Percentiles rank a stretch among this genome's conserved stretches.
Evolutionary conservation across 2,797 vertebrate species (phyloP).

Genomic region (Enteromius thamalakanensis): DNA sequence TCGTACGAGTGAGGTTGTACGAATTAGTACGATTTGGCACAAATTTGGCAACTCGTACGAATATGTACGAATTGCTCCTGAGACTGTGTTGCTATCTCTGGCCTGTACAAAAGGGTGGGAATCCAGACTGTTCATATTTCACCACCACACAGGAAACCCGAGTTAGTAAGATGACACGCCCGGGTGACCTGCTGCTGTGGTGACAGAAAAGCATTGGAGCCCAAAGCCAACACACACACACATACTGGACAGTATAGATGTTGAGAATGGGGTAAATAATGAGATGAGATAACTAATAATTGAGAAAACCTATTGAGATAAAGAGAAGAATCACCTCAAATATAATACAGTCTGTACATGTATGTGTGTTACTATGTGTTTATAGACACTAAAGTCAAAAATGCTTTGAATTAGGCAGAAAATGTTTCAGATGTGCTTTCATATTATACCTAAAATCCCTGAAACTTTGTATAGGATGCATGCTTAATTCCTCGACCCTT

Average conservation of each 20-base stretch:
- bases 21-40: no score
- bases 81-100: no score
- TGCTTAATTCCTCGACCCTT: neutral
- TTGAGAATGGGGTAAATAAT: neutral
- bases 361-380: neutral
- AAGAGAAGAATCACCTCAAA: neutral
- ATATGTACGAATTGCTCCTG: no score
- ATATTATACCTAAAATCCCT: neutral
- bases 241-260: neutral
- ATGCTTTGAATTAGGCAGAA: neutral
- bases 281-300: neutral
- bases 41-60: no score
- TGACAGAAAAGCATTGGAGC: constrained; percentile 50
- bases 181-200: constrained; percentile 48
- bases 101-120: constrained; percentile 12
- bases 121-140: constrained; percentile 45
- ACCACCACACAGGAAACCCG: constrained; percentile 44
- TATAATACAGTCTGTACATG: neutral
- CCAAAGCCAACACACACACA: constrained; percentile 40
- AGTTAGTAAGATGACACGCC: constrained; percentile 54
- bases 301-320: neutral
- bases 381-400: neutral
- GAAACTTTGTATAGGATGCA: neutral
- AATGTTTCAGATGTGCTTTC: neutral
- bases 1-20: no score